Evolutionary conservation across 30 jellyfish, hydroid and myxozoan genomes (phyloP).

Genomic region (Mastigias papua): DNA sequence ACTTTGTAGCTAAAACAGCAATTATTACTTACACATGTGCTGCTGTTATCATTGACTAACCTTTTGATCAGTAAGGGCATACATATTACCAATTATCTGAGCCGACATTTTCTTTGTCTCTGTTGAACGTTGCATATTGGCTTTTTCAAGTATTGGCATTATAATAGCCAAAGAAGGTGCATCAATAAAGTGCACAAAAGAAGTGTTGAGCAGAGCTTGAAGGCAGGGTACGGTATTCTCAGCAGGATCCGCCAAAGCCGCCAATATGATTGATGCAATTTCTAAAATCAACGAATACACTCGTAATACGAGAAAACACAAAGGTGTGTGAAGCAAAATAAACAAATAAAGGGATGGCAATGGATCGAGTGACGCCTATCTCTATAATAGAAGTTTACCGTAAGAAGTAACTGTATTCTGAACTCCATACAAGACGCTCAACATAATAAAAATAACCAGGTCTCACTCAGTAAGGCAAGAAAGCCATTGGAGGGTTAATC

Average conservation of each 20-base stretch:
- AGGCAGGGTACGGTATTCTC: slow-evolving; percentile 92
- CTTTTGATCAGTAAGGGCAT: slow-evolving; percentile 97
- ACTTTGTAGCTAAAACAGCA: no score
- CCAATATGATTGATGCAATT: slow-evolving; percentile 92
- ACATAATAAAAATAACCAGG: no score
- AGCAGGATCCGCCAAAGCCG: slow-evolving; percentile 93
- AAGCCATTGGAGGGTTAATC: no score
- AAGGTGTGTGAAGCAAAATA: neutral
- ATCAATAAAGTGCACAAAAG: slow-evolving; percentile 97
- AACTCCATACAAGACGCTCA: no score
- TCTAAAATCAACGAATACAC: slow-evolving; percentile 35
- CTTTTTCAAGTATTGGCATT: slow-evolving; percentile 97
- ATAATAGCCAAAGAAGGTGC: slow-evolving; percentile 97
- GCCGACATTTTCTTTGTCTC: slow-evolving; percentile 99
- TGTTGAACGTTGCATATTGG: slow-evolving; percentile 91
- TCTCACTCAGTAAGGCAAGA: no score
- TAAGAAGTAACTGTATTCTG: no score
- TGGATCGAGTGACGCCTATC: no score
- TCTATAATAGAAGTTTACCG: no score
- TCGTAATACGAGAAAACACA: neutral
- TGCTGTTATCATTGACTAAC: slow-evolving; percentile 44
- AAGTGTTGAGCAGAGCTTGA: slow-evolving; percentile 89
- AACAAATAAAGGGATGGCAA: no score
- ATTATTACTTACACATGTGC: no score
- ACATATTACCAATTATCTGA: slow-evolving; percentile 98